Evolutionary conservation across 2,888 invertebrate genomes (phyloP), one percentile per base, ranked within the genome.

Genomic region (Leptopilina drosophilae): DNA sequence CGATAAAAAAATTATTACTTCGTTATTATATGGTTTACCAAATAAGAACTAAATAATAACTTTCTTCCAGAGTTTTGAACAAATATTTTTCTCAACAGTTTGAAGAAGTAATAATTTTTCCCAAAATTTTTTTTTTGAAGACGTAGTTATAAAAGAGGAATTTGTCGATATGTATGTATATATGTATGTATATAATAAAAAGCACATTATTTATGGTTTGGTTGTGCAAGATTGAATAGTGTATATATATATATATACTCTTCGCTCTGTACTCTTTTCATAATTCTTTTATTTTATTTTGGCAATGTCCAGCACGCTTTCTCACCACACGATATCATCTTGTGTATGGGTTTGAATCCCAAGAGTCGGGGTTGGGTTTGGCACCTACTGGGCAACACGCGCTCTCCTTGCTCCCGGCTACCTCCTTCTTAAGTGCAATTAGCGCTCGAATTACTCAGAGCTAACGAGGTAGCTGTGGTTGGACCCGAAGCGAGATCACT

Each of bases 371-470:
- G 79, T 80, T 66, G 81, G 79, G 83, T 83, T 83, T 85, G 87
- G 82, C 83, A 85, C 84, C 84, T 84, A 85, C 83, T 79, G 82
- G 69, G 76, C 65, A 67, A 20, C 65, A 73, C 53, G 56, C 56
- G 53, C 73, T 73, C 56, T 73, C 56, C 73, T 76, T 76, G 42
- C 64, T 77, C 79, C 59, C 77, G 82, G 80, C 85, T 84, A 82
- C 84, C 84, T 84, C 85, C 82, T 85, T 87, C 86, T 87, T 87
- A 86, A 85, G 85, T 86, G 89, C 90, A 90, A 90, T 90, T 90
- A 90, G 90, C 87, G 88, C 88, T 89, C 89, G 90, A 90, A 90
- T 90, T 90, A 90, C 90, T 89, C 89, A 88, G 89, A 87, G 87
- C 89, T 90, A 90, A 90, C 90, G 90, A 90, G 89, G 87, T 87